phyloP scores from a whole-genome alignment of 2,797 vertebrate species.

The Pelodytes ibericus region DNA sequence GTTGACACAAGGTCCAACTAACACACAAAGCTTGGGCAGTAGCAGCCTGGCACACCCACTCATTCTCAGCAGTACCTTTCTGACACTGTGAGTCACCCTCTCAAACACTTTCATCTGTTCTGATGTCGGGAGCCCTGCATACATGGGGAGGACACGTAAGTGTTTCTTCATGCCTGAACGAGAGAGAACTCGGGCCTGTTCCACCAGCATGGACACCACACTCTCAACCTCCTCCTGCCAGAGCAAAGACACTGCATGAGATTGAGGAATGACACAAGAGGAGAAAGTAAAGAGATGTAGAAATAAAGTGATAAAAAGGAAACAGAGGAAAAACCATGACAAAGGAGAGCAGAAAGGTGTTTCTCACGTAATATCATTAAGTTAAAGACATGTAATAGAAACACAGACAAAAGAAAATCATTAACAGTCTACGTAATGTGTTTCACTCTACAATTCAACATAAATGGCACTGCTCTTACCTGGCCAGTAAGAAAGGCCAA shows the following conservation, averaged over 20 bases:
- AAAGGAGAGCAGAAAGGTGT: not conserved
- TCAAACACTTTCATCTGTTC: constrained; percentile 98
- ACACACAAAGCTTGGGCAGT: not conserved
- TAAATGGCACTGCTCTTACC: constrained; percentile 68
- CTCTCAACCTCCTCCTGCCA: constrained; percentile 95
- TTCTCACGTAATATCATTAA: too few species aligned
- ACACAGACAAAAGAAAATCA: too few species aligned
- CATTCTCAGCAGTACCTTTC: too few species aligned
- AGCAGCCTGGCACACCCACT: not conserved
- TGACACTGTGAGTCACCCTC: constrained; percentile 82
- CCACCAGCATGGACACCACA: constrained; percentile 89
- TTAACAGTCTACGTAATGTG: not conserved
- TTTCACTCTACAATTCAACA: not conserved
- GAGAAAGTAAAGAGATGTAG: not conserved
- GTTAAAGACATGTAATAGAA: too few species aligned
- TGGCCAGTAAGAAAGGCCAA: constrained; percentile 96
- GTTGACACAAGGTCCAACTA: not conserved
- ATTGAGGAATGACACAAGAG: not conserved
- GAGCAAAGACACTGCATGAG: not conserved
- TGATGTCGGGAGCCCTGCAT: constrained; percentile 88
- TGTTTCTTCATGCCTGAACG: constrained; percentile 93
- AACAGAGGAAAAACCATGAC: not conserved
- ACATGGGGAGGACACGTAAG: constrained; percentile 94
- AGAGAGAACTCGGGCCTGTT: constrained; percentile 89
- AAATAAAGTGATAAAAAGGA: not conserved